phyloP scores from a whole-genome alignment of 2,888 invertebrate species.

The Dysmachus trigonus region DNA sequence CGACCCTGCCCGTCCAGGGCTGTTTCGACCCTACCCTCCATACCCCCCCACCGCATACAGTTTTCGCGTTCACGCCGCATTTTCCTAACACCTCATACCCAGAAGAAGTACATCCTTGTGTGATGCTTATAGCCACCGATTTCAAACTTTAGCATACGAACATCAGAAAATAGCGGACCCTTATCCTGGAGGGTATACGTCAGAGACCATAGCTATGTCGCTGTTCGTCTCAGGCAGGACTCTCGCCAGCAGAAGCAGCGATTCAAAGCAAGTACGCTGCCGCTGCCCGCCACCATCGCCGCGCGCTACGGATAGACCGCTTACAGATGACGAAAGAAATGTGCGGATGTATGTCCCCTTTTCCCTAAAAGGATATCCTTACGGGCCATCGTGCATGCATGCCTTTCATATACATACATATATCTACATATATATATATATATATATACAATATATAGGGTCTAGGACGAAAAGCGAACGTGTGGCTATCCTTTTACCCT shows the following conservation, averaged over 20 bases:
- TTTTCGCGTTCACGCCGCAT: slow-evolving; percentile 45
- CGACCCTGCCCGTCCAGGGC: neutral
- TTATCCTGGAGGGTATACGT: slow-evolving; percentile 34
- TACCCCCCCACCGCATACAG: slow-evolving; percentile 28
- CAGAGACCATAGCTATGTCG: slow-evolving; percentile 26
- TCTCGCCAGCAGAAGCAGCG: neutral
- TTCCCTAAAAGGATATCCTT: slow-evolving; percentile 28
- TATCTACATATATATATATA: no score
- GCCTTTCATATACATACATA: neutral
- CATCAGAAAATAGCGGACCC: slow-evolving; percentile 48
- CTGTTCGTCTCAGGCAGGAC: neutral
- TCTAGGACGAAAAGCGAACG: slow-evolving; percentile 13
- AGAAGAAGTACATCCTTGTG: slow-evolving; percentile 43
- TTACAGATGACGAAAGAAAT: slow-evolving; percentile 44
- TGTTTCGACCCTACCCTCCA: neutral
- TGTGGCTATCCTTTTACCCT: slow-evolving; percentile 46
- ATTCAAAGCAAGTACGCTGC: neutral
- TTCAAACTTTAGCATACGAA: slow-evolving; percentile 49
- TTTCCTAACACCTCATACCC: slow-evolving; percentile 45
- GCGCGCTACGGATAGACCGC: slow-evolving; percentile 19
- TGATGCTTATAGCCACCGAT: slow-evolving; percentile 46
- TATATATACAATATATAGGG: neutral
- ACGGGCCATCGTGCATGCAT: slow-evolving; percentile 7
- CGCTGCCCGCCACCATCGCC: neutral
- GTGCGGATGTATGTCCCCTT: slow-evolving; percentile 30